Evolutionary conservation across 2,113 vertebrate species (phyloP), one percentile per base, ranked within the genome.

Genomic region (Chaetura pelagica): DNA sequence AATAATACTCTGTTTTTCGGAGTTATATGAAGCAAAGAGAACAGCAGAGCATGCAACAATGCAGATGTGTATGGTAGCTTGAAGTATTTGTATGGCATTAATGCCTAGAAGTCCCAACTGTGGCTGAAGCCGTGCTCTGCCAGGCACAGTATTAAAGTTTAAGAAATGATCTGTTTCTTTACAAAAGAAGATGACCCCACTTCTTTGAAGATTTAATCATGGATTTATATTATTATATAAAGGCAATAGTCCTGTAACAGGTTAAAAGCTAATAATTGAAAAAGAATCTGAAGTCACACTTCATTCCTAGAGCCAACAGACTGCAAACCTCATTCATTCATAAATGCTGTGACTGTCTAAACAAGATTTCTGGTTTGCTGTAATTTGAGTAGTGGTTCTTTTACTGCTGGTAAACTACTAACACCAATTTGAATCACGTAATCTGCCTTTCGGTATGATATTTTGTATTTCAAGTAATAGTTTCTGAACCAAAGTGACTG

Each of bases 341-440:
- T 66, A 78, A 74, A 27, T n/a, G 30, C 40, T 42, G 18, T 82
- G 44, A 35, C 66, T 55, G 22, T 61, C 87, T 72, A 48, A 92
- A 73, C 26, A 68, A 72, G 27, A 75, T 58, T 78, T 64, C 48
- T 89, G 87, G 34, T 32, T 85, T 85, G 90, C 55, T 66, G 18
- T 58, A 63, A 22, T 7, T 82, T 42, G 23, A 8, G 35, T 57
- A 81, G 17, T n/a, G 21, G 48, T 84, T 77, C 71, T 86, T 90
- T 48, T 42, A 61, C 42, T 62, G 48, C 61, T 94, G 54, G 84
- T 89, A 87, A 57, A 44, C 38, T 75, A 89, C 68, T 80, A 91
- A 62, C 86, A 92, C 51, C 12, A 1, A 80, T 86, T 77, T 72
- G 67, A 92, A 90, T 87, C 79, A 86, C 80, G 94, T 83, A 88